Evolutionary conservation across 2,113 vertebrate species (phyloP).

Genomic region (Phyllostomus discolor): DNA sequence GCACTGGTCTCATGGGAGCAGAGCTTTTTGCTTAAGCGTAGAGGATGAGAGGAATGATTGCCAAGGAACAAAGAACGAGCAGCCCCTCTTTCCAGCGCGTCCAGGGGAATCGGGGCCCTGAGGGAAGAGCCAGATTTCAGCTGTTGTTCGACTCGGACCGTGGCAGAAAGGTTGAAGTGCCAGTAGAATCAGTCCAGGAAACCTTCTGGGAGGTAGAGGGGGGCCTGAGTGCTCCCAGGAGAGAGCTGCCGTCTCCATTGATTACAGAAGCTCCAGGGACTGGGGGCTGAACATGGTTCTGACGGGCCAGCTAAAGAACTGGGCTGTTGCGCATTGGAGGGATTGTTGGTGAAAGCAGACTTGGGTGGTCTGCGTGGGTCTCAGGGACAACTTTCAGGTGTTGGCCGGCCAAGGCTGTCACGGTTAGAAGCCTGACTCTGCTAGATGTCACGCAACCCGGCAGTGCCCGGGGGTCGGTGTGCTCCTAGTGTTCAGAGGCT

Average conservation of each 20-base stretch:
- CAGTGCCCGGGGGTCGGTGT: rapidly evolving
- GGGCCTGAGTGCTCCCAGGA: not conserved
- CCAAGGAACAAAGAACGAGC: not conserved
- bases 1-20: not conserved
- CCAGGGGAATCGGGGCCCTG: not conserved
- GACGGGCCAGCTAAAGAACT: not conserved
- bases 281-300: not conserved
- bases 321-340: not conserved
- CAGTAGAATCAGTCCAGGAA: not conserved
- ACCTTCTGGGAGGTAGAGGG: not conserved
- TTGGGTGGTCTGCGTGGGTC: not conserved
- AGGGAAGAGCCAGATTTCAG: not conserved
- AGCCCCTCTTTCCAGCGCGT: not conserved
- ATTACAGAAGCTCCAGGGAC: not conserved
- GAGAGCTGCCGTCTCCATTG: not conserved
- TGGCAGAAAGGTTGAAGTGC: not conserved
- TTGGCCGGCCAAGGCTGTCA: not conserved
- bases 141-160: not conserved
- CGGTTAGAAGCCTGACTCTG: not conserved
- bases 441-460: not conserved
- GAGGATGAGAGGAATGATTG: not conserved
- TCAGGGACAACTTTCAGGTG: not conserved
- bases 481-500: not conserved
- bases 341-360: not conserved
- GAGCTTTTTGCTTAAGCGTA: not conserved